These are phyloP conservation scores for Yponomeuta plumbellus DNA, from an alignment of 2,888 invertebrate species.

Conservation along the genomic window DNA sequence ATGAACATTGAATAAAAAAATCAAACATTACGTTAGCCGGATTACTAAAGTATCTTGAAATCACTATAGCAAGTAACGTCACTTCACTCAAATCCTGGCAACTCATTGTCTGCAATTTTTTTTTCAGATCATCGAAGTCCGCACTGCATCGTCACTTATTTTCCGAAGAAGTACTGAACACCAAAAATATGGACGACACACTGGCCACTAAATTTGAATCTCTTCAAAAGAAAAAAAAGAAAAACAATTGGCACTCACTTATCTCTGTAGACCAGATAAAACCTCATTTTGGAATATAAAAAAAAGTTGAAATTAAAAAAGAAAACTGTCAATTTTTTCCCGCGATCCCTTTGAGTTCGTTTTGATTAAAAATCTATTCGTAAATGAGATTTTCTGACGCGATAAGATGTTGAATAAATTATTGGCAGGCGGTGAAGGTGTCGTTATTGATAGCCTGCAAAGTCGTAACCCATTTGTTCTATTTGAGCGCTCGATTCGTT, in stretches of 20 bases:
- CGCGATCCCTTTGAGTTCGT: slow-evolving; percentile 25
- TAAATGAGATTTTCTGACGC: slow-evolving; percentile 31
- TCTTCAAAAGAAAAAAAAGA: too few species aligned
- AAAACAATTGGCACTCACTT: slow-evolving; percentile 42
- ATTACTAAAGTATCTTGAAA: slow-evolving; percentile 43
- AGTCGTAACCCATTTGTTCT: not conserved
- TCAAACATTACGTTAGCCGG: slow-evolving; percentile 38
- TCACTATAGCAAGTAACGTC: slow-evolving; percentile 41
- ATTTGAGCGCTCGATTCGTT: not conserved
- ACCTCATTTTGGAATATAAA: slow-evolving; percentile 46
- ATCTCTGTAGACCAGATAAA: slow-evolving; percentile 57
- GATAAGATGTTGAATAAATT: not conserved
- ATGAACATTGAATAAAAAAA: slow-evolving; percentile 5
- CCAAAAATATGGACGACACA: too few species aligned
- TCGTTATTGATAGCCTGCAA: slow-evolving; percentile 2
- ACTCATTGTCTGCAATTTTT: slow-evolving; percentile 34
- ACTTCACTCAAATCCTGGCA: slow-evolving; percentile 40
- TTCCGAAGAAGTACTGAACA: too few species aligned
- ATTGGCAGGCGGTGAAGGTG: slow-evolving; percentile 12
- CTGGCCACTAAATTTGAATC: too few species aligned
- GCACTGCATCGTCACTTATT: too few species aligned
- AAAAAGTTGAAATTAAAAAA: slow-evolving; percentile 24
- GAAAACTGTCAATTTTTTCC: slow-evolving; percentile 7
- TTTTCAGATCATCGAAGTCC: not conserved
- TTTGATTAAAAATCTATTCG: slow-evolving; percentile 26